Base-by-base conservation (phyloP, 1,140 invertebrate species). In the Pogonomyrmex barbatus region DNA sequence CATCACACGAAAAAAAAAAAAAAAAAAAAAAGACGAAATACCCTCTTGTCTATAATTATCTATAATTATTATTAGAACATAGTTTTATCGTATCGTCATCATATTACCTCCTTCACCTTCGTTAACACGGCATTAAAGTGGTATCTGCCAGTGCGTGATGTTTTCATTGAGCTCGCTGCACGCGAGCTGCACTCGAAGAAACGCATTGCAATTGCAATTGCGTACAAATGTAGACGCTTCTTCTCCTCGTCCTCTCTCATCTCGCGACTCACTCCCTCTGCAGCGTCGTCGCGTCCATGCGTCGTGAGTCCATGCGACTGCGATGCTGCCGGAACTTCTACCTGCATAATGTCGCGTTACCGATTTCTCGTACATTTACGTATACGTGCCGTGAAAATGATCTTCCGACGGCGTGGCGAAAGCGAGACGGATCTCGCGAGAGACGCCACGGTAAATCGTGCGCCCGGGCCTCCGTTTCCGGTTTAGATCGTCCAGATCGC, bases 291-390 rank as follows among this genome's bases (percentile, higher is more conserved):
- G 36, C 50, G 24, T 24, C 24, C 24, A 0, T n/a, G n/a, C n/a
- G n/a, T n/a, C n/a, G n/a, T n/a, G 33, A 52, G 30, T 75, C 54
- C 36, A 60, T n/a, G 33, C 71, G 47, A 45, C 54, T 42, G 12
- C 54, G 56, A 50, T 60, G 45, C 47, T 87, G 67, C 90, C 88
- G 90, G 90, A 91, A 91, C 85, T 91, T 24, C 24, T 81, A 79
- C 50, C 83, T 30, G 68, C 85, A 54, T 82, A 52, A 78, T 83
- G 81, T n/a, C 60, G 86, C 77, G 89, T 92, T 89, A 92, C 90
- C 89, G 88, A 92, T 92, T 92, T 92, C 90, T 89, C 89, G 83
- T 24, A 24, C n/a, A n/a, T n/a, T n/a, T 68, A 78, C 73, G 77
- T 65, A 68, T 87, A 85, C 73, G 67, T 83, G 77, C 77, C 71